Conservation (phyloP, 2,888 invertebrate species). For the Parnassius smintheus region DNA sequence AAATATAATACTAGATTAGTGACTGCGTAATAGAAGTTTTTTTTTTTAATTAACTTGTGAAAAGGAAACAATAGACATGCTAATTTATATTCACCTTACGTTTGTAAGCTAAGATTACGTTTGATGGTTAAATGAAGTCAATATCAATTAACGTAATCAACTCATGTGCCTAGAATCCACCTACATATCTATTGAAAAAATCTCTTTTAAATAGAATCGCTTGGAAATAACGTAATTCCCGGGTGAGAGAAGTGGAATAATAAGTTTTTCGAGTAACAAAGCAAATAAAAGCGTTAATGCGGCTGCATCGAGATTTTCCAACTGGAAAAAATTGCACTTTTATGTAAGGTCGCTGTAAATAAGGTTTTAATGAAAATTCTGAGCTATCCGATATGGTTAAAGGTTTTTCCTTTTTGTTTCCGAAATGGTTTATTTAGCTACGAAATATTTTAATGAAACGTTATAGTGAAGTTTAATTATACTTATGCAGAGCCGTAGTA, state of each 20-base stretch:
- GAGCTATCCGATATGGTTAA: conserved; percentile 57
- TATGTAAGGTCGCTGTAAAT: conserved; percentile 67
- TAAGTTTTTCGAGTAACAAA: conserved; percentile 73
- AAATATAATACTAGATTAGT: too few species aligned
- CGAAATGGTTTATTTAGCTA: conserved; percentile 25
- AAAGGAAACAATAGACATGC: too few species aligned
- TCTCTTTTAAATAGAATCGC: conserved; percentile 58
- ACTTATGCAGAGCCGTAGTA: too few species aligned
- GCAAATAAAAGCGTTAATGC: conserved; percentile 75
- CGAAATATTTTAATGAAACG: conserved; percentile 19
- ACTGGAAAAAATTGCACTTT: conserved; percentile 74
- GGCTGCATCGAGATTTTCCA: conserved; percentile 76
- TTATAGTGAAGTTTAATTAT: neutral
- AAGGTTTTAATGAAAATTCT: conserved; percentile 75
- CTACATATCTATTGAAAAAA: conserved; percentile 37
- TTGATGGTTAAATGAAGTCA: neutral
- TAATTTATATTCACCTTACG: too few species aligned
- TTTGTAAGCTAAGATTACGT: too few species aligned
- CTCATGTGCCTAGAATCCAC: conserved; percentile 15
- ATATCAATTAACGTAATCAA: conserved; percentile 14
- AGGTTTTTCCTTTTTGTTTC: conserved; percentile 46
- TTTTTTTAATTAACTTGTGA: too few species aligned
- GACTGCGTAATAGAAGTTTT: too few species aligned
- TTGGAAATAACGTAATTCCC: conserved; percentile 70
- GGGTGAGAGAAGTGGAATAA: conserved; percentile 71